Percentiles rank a stretch among this genome's conserved stretches.
phyloP scores from a whole-genome alignment of 2,113 vertebrate species.

The Prunella fulvescens region DNA sequence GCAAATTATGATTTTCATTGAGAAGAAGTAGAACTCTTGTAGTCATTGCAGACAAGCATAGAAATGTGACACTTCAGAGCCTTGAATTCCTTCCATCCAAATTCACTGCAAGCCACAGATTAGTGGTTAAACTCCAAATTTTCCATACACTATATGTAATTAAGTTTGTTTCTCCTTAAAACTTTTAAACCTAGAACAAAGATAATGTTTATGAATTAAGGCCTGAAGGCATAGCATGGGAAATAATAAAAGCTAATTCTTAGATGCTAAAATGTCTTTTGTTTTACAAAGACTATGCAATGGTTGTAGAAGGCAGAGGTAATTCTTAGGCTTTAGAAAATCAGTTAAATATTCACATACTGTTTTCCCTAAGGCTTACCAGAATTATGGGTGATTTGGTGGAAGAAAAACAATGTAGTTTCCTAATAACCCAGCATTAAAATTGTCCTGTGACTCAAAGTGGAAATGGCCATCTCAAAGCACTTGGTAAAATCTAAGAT shows the following conservation, averaged over 20 bases:
- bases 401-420: neutral
- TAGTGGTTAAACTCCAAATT: slow-evolving; percentile 25
- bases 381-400: neutral
- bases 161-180: slow-evolving; percentile 41
- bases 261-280: slow-evolving; percentile 12
- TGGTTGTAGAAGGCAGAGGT: neutral
- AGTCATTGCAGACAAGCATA: neutral
- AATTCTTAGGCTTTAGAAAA: slow-evolving; percentile 9
- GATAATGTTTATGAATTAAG: slow-evolving; percentile 46
- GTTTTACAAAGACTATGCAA: neutral
- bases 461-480: neutral
- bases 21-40: neutral
- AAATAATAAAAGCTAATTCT: slow-evolving; percentile 32
- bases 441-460: neutral
- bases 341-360: neutral
- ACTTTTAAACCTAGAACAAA: slow-evolving; percentile 49
- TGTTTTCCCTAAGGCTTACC: neutral
- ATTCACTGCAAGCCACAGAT: slow-evolving; percentile 20
- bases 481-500: neutral
- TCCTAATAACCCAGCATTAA: neutral
- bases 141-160: slow-evolving; percentile 11
- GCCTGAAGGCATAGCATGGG: slow-evolving; percentile 23
- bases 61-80: neutral
- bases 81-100: slow-evolving; percentile 45
- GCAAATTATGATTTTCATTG: neutral